Percentiles rank a stretch among this genome's conserved stretches.
Evolutionary conservation across 2,113 vertebrate species (phyloP).

Genomic region (Bolborhynchus lineola): DNA sequence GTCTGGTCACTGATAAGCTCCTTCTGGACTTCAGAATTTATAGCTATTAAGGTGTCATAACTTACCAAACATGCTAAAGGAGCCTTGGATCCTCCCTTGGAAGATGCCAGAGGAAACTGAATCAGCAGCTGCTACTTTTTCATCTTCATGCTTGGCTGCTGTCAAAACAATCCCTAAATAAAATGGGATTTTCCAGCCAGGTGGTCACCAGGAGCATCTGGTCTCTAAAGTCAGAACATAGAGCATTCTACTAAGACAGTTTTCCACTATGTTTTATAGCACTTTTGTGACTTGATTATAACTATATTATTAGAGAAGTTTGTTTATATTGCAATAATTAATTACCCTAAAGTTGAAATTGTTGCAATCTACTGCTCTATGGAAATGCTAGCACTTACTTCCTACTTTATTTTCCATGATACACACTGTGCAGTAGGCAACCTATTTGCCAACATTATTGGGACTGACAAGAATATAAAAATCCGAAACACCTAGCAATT

Average conservation of each 20-base stretch:
- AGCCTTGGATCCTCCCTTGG: not conserved
- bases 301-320: not conserved
- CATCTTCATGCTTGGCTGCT: constrained; percentile 31
- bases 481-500: not conserved
- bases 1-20: not conserved
- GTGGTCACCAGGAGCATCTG: not conserved
- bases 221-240: not conserved
- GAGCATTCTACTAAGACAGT: not conserved
- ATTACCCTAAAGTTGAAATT: not conserved
- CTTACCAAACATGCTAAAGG: not conserved
- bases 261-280: not conserved
- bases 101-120: not conserved
- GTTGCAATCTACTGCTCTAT: not conserved
- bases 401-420: not conserved
- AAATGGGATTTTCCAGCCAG: constrained; percentile 29
- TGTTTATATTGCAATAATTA: not conserved
- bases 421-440: not conserved
- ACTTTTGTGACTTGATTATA: not conserved
- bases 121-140: constrained; percentile 12
- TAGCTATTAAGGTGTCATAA: constrained; percentile 6
- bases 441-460: not conserved
- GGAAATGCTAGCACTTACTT: not conserved
- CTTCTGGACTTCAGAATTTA: constrained; percentile 13
- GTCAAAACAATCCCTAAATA: constrained; percentile 32
- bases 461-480: not conserved